Conservation (phyloP, 2,888 invertebrate genomes). For the Diarsia brunnea region DNA sequence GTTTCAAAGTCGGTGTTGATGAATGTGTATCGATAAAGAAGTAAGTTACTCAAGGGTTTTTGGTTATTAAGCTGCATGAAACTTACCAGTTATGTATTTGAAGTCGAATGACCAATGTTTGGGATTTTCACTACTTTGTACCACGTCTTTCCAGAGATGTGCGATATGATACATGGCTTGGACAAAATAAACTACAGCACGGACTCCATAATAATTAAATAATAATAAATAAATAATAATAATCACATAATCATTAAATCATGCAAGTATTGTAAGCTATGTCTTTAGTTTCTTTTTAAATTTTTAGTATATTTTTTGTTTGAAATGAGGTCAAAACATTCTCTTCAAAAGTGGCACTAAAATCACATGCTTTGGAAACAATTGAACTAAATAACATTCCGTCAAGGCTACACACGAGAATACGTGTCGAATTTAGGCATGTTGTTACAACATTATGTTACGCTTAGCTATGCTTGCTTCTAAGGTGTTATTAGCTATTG, state of each 20-base stretch:
- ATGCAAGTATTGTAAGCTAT: not conserved
- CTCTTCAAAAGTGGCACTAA: conserved; percentile 12
- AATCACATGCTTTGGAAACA: conserved; percentile 26
- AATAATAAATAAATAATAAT: no score
- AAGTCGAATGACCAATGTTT: not conserved
- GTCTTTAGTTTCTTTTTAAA: not conserved
- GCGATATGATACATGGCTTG: not conserved
- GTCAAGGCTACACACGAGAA: conserved; percentile 38
- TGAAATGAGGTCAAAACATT: not conserved
- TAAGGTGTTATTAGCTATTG: conserved; percentile 69
- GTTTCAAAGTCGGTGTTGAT: conserved; percentile 49
- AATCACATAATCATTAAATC: no score
- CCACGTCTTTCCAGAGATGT: not conserved
- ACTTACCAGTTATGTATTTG: not conserved
- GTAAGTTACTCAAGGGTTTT: not conserved
- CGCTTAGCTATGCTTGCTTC: conserved; percentile 49
- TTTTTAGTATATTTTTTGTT: not conserved
- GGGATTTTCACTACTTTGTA: not conserved
- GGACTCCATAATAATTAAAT: no score
- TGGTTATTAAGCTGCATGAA: not conserved
- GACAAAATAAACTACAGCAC: not conserved
- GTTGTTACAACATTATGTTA: conserved; percentile 42
- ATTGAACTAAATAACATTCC: conserved; percentile 30
- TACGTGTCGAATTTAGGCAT: conserved; percentile 59
- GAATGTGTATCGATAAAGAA: conserved; percentile 23